Percentiles rank a stretch among this genome's conserved stretches.
These are phyloP conservation scores for Epsilonema sp. DNA, from an alignment of 2,888 invertebrate genomes.

Conservation along the genomic window DNA sequence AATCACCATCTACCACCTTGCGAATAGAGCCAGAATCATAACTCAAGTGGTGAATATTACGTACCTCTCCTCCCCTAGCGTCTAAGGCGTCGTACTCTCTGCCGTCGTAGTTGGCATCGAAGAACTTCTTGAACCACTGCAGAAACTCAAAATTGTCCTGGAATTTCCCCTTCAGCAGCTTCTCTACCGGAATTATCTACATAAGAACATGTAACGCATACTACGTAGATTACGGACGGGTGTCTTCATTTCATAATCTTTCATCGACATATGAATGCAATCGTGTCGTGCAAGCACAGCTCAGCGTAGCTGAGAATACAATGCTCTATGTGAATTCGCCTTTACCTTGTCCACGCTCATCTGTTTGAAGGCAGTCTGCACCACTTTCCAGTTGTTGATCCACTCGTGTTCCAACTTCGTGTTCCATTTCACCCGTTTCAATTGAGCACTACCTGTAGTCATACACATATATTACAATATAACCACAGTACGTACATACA, in stretches of 20 bases:
- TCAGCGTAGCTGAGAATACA: too few species aligned
- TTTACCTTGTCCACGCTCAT: constrained; percentile 94
- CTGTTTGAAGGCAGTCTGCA: constrained; percentile 89
- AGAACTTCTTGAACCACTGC: constrained; percentile 99
- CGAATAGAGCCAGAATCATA: too few species aligned
- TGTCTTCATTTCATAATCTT: too few species aligned
- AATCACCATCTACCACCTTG: too few species aligned
- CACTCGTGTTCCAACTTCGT: constrained; percentile 97
- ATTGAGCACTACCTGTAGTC: constrained; percentile 15
- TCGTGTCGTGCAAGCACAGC: too few species aligned
- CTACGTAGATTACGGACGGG: too few species aligned
- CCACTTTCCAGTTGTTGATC: constrained; percentile 94
- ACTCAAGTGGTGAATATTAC: too few species aligned
- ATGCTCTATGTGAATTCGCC: too few species aligned
- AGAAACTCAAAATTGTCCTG: constrained; percentile 99
- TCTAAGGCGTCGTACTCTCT: constrained; percentile 80
- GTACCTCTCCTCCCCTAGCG: constrained; percentile 51
- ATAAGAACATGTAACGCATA: too few species aligned
- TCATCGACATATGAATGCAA: too few species aligned
- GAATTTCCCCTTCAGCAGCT: constrained; percentile 93
- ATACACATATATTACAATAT: too few species aligned
- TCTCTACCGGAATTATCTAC: constrained; percentile 98
- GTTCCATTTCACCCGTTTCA: constrained; percentile 91
- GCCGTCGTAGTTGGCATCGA: constrained; percentile 98
- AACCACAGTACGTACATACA: too few species aligned